A percentile compares a stretch with the other conserved stretches of the same genome.
phyloP scores from a whole-genome alignment of 2,888 invertebrate species.

The Panzeria rudis region DNA sequence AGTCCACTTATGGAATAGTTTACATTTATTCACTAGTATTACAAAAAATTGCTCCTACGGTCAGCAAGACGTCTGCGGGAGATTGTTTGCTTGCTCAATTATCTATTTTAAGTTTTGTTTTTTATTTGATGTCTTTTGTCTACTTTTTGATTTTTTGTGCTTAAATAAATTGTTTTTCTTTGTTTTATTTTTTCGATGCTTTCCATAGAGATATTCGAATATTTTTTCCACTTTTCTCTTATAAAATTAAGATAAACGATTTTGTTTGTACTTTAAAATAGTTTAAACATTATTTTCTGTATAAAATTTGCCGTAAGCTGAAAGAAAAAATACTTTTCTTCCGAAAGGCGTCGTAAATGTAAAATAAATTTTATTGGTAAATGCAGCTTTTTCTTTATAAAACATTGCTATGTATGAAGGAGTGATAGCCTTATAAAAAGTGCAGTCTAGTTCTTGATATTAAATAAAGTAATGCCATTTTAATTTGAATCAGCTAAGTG shows the following conservation, averaged over 20 bases:
- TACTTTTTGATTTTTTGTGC: slow-evolving; percentile 11
- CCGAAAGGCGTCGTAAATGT: slow-evolving; percentile 45
- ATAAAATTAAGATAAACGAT: background rate
- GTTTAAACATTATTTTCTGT: slow-evolving; percentile 5
- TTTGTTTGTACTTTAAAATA: slow-evolving; percentile 1
- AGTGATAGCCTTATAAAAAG: background rate
- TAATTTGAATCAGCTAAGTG: no score
- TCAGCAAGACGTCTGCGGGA: background rate
- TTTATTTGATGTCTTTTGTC: slow-evolving; percentile 19
- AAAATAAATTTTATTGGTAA: slow-evolving; percentile 36
- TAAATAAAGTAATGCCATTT: background rate
- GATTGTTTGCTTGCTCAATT: slow-evolving; percentile 48
- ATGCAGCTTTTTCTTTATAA: slow-evolving; percentile 43
- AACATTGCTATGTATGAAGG: background rate
- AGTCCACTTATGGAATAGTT: background rate
- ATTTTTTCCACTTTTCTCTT: slow-evolving; percentile 15
- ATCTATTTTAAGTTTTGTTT: slow-evolving; percentile 39
- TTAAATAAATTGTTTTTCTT: slow-evolving; percentile 30
- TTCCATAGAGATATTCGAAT: background rate
- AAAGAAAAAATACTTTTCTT: slow-evolving; percentile 24
- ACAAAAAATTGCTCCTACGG: slow-evolving; percentile 26
- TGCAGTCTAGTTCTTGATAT: background rate
- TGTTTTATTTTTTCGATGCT: slow-evolving; percentile 21
- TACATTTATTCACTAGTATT: slow-evolving; percentile 1
- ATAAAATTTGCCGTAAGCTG: slow-evolving; percentile 22